Evolutionary conservation across 1,140 invertebrate genomes (phyloP).

Genomic region (Drosophila dunni): DNA sequence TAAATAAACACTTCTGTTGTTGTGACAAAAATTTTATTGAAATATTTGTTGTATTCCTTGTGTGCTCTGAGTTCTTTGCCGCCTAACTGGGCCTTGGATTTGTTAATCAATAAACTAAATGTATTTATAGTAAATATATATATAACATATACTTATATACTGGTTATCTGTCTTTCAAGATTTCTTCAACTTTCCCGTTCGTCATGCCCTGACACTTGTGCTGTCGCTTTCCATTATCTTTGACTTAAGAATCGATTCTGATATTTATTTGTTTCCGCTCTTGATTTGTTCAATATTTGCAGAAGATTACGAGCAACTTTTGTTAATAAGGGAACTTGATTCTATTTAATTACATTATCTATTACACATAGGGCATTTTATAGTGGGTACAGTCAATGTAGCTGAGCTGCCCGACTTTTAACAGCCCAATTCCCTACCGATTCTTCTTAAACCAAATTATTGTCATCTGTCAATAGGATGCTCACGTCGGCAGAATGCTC

Average conservation of each 20-base stretch:
- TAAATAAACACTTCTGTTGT: constrained; percentile 49
- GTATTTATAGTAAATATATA: background rate
- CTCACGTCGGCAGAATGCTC: no score
- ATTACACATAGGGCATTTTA: no score
- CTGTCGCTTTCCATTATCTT: constrained; percentile 17
- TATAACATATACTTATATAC: background rate
- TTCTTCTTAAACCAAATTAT: no score
- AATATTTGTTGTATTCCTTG: background rate
- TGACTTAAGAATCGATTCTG: background rate
- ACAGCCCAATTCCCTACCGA: no score
- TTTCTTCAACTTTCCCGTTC: background rate
- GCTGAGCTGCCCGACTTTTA: no score
- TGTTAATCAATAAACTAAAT: constrained; percentile 12
- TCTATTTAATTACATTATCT: no score
- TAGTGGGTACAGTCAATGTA: no score
- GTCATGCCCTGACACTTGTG: constrained; percentile 3
- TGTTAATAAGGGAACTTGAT: background rate
- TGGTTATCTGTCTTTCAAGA: constrained; percentile 14
- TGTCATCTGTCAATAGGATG: no score
- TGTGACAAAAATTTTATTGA: constrained; percentile 14
- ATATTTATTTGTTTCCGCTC: constrained; percentile 22
- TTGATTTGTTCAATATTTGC: constrained; percentile 1
- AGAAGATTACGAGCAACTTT: background rate
- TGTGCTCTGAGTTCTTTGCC: background rate
- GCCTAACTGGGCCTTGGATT: background rate